These are phyloP conservation scores for Holacanthus passer DNA, from an alignment of 2,113 vertebrate species.

Conservation along the genomic window DNA sequence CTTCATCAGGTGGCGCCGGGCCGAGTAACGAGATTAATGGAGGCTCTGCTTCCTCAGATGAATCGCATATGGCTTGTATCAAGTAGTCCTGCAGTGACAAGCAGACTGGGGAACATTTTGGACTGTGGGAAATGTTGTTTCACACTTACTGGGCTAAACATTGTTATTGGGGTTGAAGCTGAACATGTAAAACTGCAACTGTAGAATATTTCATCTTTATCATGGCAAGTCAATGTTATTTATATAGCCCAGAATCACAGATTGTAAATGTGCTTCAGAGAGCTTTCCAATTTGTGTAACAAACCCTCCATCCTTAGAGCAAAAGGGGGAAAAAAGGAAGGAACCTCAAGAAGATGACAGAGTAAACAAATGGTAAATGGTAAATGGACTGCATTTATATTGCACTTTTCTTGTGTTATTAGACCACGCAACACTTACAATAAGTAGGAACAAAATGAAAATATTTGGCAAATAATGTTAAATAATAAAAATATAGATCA, in stretches of 20 bases:
- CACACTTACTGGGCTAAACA: neutral
- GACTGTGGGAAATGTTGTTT: neutral
- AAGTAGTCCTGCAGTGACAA: constrained; percentile 15
- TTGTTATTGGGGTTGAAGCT: neutral
- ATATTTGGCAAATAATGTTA: neutral
- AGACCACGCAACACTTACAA: no score
- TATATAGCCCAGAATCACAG: neutral
- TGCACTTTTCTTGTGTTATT: no score
- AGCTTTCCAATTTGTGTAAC: neutral
- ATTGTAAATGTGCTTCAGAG: neutral
- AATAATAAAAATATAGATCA: neutral
- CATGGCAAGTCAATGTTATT: neutral
- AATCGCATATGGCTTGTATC: constrained; percentile 58
- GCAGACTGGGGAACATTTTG: neutral
- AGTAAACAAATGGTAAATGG: no score
- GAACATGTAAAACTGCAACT: neutral
- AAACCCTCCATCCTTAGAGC: neutral
- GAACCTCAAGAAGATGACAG: neutral
- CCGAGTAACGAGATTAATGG: constrained; percentile 60
- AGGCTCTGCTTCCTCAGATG: constrained; percentile 31
- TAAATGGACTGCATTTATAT: no score
- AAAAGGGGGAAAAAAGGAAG: neutral
- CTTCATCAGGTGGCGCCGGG: constrained; percentile 49
- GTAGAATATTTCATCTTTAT: neutral
- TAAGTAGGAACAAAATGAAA: neutral